phyloP scores from a whole-genome alignment of 2,888 invertebrate species.

The Nysson spinosus region DNA sequence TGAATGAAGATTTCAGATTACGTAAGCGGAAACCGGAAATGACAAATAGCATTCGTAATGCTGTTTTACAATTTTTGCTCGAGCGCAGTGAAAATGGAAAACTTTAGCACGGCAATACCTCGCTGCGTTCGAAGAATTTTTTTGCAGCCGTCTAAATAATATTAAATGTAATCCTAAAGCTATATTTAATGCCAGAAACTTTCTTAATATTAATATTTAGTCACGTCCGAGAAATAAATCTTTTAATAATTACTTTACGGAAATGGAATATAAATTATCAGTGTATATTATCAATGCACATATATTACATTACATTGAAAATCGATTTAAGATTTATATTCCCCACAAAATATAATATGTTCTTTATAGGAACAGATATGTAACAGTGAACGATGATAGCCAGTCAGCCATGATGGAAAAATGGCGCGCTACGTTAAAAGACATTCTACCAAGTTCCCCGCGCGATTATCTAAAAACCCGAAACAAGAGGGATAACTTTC shows the following conservation, averaged over 20 bases:
- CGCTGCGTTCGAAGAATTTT: neutral
- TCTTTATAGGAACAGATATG: no score
- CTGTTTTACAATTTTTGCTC: neutral
- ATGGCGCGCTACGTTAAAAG: no score
- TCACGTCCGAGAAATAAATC: slow-evolving; percentile 19
- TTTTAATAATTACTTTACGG: no score
- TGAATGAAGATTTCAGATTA: neutral
- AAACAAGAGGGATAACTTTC: slow-evolving; percentile 44
- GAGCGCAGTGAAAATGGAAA: neutral
- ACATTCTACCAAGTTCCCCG: neutral
- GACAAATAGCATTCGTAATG: neutral
- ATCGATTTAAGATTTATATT: no score
- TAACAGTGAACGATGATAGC: no score
- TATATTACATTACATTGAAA: no score
- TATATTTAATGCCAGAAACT: neutral
- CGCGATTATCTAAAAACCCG: slow-evolving; percentile 22
- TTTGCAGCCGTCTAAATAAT: no score
- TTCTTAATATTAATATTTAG: neutral
- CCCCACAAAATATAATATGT: no score
- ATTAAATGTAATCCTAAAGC: neutral
- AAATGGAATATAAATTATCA: no score
- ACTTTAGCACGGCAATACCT: neutral
- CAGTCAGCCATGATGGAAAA: no score
- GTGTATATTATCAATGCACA: no score
- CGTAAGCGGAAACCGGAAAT: neutral